phyloP scores from a whole-genome alignment of 2,113 vertebrate genomes.

The Galeopterus variegatus region DNA sequence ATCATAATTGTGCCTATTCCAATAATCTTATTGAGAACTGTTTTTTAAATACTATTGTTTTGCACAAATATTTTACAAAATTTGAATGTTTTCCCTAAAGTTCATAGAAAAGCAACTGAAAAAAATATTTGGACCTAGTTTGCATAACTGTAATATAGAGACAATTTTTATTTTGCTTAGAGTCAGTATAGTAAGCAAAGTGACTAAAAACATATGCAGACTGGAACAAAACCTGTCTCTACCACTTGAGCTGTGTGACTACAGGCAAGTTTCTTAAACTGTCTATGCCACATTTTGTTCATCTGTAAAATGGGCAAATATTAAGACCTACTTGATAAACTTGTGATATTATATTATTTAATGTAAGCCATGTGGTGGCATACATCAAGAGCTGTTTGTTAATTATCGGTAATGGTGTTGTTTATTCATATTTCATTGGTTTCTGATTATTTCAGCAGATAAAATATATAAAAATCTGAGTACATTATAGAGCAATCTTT shows the following conservation, averaged over 20 bases:
- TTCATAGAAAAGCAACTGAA: not conserved
- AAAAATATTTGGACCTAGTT: slow-evolving; percentile 8
- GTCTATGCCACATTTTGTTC: not conserved
- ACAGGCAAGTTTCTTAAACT: not conserved
- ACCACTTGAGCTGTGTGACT: not conserved
- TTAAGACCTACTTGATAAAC: not conserved
- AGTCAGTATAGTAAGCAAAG: not conserved
- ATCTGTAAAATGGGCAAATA: not conserved
- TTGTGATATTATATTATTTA: not conserved
- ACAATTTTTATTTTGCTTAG: not conserved
- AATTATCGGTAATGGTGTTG: not conserved
- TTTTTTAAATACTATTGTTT: not conserved
- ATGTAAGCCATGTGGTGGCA: not conserved
- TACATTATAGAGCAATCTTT: no score
- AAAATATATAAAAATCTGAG: not conserved
- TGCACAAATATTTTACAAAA: not conserved
- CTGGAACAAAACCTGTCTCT: not conserved
- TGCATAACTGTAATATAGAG: not conserved
- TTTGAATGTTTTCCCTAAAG: not conserved
- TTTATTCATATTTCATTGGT: not conserved
- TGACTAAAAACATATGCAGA: not conserved
- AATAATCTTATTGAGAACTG: slow-evolving; percentile 15
- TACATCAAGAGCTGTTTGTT: not conserved
- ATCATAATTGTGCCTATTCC: not conserved
- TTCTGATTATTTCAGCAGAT: not conserved